Evolutionary conservation across 92 coral and sea anemone genomes (phyloP).

Genomic region (Porites cylindrica): DNA sequence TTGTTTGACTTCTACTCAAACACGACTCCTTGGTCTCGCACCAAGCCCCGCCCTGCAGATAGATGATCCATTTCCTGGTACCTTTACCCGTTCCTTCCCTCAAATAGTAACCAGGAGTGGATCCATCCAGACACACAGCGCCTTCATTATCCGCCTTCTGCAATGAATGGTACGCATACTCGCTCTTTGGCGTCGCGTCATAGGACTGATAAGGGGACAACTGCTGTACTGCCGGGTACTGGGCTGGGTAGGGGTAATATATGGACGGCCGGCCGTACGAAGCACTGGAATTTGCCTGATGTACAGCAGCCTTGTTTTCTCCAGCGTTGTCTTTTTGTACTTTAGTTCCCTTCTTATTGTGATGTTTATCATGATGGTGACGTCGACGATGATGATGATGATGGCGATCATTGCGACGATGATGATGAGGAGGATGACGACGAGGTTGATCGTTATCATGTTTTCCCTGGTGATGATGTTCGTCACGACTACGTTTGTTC

Average conservation of each 20-base stretch:
- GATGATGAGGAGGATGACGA: not conserved
- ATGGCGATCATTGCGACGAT: not conserved
- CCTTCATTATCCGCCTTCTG: conserved; percentile 69
- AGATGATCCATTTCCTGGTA: conserved; percentile 81
- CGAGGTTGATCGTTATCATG: conserved; percentile 3
- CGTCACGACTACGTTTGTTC: not conserved
- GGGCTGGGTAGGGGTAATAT: conserved; percentile 10
- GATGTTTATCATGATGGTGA: not conserved
- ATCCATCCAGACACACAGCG: conserved; percentile 95
- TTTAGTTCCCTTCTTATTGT: not conserved
- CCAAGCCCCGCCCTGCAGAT: conserved; percentile 97
- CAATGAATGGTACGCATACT: conserved; percentile 55
- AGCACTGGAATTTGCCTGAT: conserved; percentile 6
- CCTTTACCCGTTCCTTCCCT: conserved; percentile 75
- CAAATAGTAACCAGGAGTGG: conserved; percentile 82
- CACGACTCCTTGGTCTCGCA: conserved; percentile 82
- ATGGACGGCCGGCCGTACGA: conserved; percentile 25
- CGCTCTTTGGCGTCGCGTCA: conserved; percentile 5
- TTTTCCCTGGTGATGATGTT: not conserved
- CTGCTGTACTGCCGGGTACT: conserved; percentile 24
- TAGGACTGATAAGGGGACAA: conserved; percentile 17
- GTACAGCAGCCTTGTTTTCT: not conserved
- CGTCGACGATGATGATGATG: not conserved
- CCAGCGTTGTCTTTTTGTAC: not conserved
- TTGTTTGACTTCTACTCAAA: conserved; percentile 71